Conservation (phyloP, 2,888 invertebrate species). For the Ophioninae sp. region DNA sequence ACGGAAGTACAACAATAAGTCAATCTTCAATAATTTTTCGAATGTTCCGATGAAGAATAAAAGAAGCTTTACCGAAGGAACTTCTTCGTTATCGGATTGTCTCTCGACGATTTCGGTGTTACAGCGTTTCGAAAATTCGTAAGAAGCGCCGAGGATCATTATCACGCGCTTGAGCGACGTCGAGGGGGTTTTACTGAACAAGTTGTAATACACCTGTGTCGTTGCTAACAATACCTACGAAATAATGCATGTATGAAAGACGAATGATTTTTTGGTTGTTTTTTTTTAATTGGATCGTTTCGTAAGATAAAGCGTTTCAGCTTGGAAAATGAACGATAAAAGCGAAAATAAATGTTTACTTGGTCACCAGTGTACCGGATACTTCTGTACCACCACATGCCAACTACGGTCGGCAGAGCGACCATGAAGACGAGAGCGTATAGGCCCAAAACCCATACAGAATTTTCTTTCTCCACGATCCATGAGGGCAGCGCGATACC, state of each 20-base stretch:
- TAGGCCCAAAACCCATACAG: slow-evolving; percentile 97
- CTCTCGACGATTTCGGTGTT: slow-evolving; percentile 97
- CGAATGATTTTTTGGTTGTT: background rate
- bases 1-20: background rate
- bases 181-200: slow-evolving; percentile 96
- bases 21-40: background rate
- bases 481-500: slow-evolving; percentile 99
- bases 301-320: background rate
- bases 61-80: slow-evolving; percentile 87
- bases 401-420: slow-evolving; percentile 94
- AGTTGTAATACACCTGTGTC: slow-evolving; percentile 97
- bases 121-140: slow-evolving; percentile 96
- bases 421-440: slow-evolving; percentile 99
- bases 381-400: slow-evolving; percentile 99
- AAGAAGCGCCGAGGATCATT: slow-evolving; percentile 97
- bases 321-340: background rate
- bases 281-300: background rate
- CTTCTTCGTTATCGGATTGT: slow-evolving; percentile 96
- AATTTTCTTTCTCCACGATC: slow-evolving; percentile 99
- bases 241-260: slow-evolving; percentile 22
- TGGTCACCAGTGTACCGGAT: slow-evolving; percentile 98
- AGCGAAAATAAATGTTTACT: slow-evolving; percentile 76
- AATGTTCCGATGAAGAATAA: slow-evolving; percentile 4
- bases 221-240: slow-evolving; percentile 93
- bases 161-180: slow-evolving; percentile 97